Percentiles rank a stretch among this genome's conserved stretches.
These are phyloP conservation scores for Colostygia pectinataria DNA, from an alignment of 2,888 invertebrate species.

Conservation along the genomic window DNA sequence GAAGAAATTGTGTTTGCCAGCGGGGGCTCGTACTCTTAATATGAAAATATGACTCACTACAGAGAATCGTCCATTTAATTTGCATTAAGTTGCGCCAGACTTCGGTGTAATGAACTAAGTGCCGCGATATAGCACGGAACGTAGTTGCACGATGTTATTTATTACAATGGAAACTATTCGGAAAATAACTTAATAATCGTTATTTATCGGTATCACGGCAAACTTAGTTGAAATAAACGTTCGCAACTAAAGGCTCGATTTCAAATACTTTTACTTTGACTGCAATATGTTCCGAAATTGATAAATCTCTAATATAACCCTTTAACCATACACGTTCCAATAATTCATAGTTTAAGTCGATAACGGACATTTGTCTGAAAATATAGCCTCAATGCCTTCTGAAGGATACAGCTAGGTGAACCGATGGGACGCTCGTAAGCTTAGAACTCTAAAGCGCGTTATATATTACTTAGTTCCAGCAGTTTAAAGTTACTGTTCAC, in stretches of 20 bases:
- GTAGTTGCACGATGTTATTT: constrained; percentile 27
- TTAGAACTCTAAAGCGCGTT: constrained; percentile 60
- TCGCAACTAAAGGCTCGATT: constrained; percentile 15
- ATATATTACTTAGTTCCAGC: constrained; percentile 67
- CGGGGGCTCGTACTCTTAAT: constrained; percentile 64
- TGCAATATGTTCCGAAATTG: constrained; percentile 17
- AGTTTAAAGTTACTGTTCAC: constrained; percentile 72
- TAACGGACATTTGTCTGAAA: constrained; percentile 42
- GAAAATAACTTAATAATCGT: constrained; percentile 26
- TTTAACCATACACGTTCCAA: constrained; percentile 29
- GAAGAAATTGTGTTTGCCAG: constrained; percentile 69
- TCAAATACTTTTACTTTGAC: constrained; percentile 3
- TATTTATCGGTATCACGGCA: constrained; percentile 21
- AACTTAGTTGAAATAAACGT: constrained; percentile 20
- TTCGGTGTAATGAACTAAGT: constrained; percentile 44
- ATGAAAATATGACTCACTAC: constrained; percentile 70
- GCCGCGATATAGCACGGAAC: constrained; percentile 36
- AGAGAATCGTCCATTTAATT: constrained; percentile 68
- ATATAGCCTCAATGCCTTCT: constrained; percentile 44
- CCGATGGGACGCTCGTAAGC: constrained; percentile 52
- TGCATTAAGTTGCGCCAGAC: constrained; percentile 55
- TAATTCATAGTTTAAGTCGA: constrained; percentile 39
- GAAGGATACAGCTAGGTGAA: constrained; percentile 50
- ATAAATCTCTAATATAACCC: constrained; percentile 19
- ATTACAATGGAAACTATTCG: constrained; percentile 26